phyloP scores from a whole-genome alignment of 2,888 invertebrate genomes.

The Ischnura elegans region DNA sequence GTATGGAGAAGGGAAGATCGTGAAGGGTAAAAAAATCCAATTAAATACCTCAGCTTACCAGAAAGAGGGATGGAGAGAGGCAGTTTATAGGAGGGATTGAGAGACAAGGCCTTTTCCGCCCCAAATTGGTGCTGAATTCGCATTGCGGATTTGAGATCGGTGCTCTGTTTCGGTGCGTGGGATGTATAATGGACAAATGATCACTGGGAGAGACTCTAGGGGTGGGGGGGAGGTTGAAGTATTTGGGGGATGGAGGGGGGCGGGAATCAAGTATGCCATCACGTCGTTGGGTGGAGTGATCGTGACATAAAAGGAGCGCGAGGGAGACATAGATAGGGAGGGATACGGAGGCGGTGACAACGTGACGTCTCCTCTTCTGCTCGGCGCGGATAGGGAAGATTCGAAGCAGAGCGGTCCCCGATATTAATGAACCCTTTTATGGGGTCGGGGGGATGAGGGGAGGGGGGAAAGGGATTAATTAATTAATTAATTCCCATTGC shows the following conservation, averaged over 20 bases:
- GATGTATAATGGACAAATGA: constrained; percentile 53
- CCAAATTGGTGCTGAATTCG: constrained; percentile 54
- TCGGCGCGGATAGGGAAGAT: constrained; percentile 4
- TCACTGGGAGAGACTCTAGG: not conserved
- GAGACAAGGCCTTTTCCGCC: constrained; percentile 33
- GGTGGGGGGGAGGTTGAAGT: not conserved
- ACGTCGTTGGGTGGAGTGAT: not conserved
- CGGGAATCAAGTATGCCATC: constrained; percentile 27
- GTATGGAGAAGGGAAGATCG: not conserved
- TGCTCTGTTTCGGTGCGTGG: constrained; percentile 29
- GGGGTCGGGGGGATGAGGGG: not conserved
- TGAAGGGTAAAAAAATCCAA: not conserved
- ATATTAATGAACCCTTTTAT: constrained; percentile 54
- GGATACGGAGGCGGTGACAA: not conserved
- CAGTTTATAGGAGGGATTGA: too few relatives aligned
- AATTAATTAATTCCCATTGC: constrained; percentile 63
- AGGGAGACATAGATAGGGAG: constrained; percentile 10
- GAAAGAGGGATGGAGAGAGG: not conserved
- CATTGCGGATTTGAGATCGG: constrained; percentile 59
- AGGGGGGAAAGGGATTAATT: constrained; percentile 38
- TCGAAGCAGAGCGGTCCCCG: constrained; percentile 27
- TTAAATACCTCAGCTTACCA: not conserved
- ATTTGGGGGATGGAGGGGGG: not conserved
- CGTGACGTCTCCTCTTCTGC: constrained; percentile 30
- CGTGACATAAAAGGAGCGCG: constrained; percentile 8